A percentile compares a stretch with the other conserved stretches of the same genome.
Evolutionary conservation across 2,113 vertebrate species (phyloP).

Genomic region (Labrus mixtus): DNA sequence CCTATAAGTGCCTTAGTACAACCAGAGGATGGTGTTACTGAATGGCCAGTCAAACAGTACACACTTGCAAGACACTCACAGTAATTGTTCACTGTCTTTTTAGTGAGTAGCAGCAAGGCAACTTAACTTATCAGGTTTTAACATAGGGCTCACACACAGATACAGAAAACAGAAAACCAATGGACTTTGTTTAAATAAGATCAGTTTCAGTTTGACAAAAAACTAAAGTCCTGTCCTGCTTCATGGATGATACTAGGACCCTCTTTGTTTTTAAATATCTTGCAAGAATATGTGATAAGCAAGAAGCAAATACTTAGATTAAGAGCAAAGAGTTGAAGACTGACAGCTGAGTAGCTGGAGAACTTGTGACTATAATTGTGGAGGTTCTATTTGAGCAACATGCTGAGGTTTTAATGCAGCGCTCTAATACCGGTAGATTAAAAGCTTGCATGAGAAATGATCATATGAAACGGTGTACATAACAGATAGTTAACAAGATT

Average conservation of each 20-base stretch:
- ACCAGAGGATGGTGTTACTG: conserved; percentile 1
- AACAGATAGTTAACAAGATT: no score
- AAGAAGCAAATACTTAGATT: not conserved
- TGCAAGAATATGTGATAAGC: conserved; percentile 5
- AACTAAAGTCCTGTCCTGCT: not conserved
- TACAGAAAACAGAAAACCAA: not conserved
- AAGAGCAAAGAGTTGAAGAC: not conserved
- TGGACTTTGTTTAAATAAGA: conserved; percentile 16
- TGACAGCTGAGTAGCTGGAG: not conserved
- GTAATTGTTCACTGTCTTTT: not conserved
- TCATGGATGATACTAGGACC: not conserved
- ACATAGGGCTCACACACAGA: not conserved
- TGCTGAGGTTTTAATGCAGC: not conserved
- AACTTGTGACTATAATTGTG: not conserved
- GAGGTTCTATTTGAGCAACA: not conserved
- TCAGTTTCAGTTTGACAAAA: not conserved
- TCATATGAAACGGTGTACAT: no score
- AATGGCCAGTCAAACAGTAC: not conserved
- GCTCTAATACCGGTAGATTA: not conserved
- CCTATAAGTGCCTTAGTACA: not conserved
- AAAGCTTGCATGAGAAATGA: not conserved
- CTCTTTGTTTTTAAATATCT: not conserved
- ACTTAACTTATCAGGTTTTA: not conserved
- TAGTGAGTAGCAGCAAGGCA: not conserved
- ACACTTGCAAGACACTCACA: not conserved